These are phyloP conservation scores for Hormiphora californensis DNA, from an alignment of 37 sponge, comb jelly and placozoan species.

Conservation along the genomic window DNA sequence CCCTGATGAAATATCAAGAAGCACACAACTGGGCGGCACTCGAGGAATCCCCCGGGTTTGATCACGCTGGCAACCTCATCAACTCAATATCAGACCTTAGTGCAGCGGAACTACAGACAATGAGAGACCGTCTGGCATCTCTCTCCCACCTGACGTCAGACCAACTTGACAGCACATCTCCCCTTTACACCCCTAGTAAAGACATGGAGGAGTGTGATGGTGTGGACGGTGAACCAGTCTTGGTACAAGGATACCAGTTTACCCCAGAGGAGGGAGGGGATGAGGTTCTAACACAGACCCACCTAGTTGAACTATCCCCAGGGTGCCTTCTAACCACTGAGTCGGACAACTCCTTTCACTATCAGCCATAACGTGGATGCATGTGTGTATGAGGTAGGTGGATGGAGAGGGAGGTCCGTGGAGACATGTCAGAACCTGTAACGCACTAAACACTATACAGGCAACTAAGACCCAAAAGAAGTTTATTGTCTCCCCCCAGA, in stretches of 20 bases:
- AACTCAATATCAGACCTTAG: constrained; percentile 2
- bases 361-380: constrained; percentile 46
- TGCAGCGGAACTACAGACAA: background rate
- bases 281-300: background rate
- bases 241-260: background rate
- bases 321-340: constrained; percentile 9
- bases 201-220: constrained; percentile 46
- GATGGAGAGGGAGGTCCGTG: background rate
- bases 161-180: constrained; percentile 1
- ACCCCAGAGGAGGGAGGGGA: background rate
- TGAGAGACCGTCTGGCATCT: constrained; percentile 6
- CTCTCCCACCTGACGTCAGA: constrained; percentile 19
- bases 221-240: constrained; percentile 17
- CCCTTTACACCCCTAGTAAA: constrained; percentile 23
- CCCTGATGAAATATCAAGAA: constrained; percentile 1
- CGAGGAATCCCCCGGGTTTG: background rate
- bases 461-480: constrained; percentile 52
- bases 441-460: constrained; percentile 40
- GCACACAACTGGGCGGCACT: constrained; percentile 48
- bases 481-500: background rate
- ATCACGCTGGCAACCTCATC: constrained; percentile 32
- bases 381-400: background rate
- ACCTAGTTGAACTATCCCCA: constrained; percentile 28
- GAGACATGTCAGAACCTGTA: background rate
- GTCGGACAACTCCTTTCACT: background rate